phyloP scores from a whole-genome alignment of 2,113 vertebrate genomes.

The Rhabdornis inornatus region DNA sequence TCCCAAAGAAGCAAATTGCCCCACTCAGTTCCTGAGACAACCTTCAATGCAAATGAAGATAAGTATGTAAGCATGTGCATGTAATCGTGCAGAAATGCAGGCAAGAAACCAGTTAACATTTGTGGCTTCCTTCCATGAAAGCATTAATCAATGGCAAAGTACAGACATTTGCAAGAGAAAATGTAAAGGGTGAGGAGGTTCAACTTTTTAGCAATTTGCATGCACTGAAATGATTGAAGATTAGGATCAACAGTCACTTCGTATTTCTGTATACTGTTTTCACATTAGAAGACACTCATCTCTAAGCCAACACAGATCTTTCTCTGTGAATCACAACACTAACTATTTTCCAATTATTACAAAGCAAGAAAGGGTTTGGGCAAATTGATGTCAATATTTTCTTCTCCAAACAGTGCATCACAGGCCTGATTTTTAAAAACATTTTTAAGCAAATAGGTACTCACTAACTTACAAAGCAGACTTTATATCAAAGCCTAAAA shows the following conservation, averaged over 20 bases:
- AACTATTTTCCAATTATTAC: neutral
- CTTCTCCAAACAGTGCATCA: neutral
- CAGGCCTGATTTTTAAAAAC: neutral
- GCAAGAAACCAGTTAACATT: neutral
- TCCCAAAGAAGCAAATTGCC: slow-evolving; percentile 96
- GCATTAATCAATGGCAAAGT: neutral
- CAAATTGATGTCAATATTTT: neutral
- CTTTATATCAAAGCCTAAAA: neutral
- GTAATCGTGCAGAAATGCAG: neutral
- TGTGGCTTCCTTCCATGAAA: neutral
- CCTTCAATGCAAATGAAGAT: slow-evolving; percentile 69
- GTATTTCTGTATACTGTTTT: neutral
- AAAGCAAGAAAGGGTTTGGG: neutral
- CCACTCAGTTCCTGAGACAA: slow-evolving; percentile 92
- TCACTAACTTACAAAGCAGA: neutral
- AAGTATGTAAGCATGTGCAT: neutral
- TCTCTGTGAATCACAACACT: neutral
- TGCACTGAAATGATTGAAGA: neutral
- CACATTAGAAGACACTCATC: neutral
- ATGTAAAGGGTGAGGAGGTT: neutral
- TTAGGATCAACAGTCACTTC: neutral
- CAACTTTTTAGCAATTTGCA: neutral
- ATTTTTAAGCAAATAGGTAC: neutral
- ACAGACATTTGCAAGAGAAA: neutral
- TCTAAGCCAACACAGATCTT: neutral